Percentiles rank a stretch among this genome's conserved stretches.
phyloP scores from a whole-genome alignment of 2,797 vertebrate species.

The Rachycentron canadum region DNA sequence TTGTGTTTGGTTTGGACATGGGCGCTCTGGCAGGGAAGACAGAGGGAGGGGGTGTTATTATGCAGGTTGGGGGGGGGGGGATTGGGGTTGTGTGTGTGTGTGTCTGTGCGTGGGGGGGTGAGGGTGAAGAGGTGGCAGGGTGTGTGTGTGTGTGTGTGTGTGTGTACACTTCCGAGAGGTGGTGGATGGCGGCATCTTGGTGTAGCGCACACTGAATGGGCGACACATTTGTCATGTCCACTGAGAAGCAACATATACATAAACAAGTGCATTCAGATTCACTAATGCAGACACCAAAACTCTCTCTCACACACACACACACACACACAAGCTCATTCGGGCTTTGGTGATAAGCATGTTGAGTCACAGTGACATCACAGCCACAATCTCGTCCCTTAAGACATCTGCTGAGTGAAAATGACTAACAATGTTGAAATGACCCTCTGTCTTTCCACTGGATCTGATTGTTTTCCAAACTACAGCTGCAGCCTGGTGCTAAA shows the following conservation, averaged over 20 bases:
- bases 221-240: constrained; percentile 86
- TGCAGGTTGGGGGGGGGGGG: constrained; percentile 10
- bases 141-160: constrained; percentile 45
- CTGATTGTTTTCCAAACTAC: constrained; percentile 49
- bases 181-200: constrained; percentile 57
- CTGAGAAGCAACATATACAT: constrained; percentile 80
- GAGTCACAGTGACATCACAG: constrained; percentile 69
- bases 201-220: constrained; percentile 74
- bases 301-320: constrained; percentile 18
- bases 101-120: constrained; percentile 32
- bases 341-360: constrained; percentile 57
- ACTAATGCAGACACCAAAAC: constrained; percentile 61
- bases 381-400: constrained; percentile 61
- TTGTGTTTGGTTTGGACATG: constrained; percentile 86
- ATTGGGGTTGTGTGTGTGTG: constrained; percentile 64
- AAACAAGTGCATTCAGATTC: constrained; percentile 76
- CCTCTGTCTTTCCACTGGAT: constrained; percentile 58
- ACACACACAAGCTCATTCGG: constrained; percentile 1
- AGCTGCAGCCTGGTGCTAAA: constrained; percentile 45
- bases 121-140: constrained; percentile 74
- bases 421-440: constrained; percentile 68
- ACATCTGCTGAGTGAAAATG: constrained; percentile 74
- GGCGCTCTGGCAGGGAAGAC: constrained; percentile 78
- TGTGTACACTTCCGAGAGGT: constrained; percentile 58
- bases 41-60: constrained; percentile 23